Evolutionary conservation across 1,140 invertebrate species (phyloP), one percentile per base, ranked within the genome.

Genomic region (Drosophila eugracilis): DNA sequence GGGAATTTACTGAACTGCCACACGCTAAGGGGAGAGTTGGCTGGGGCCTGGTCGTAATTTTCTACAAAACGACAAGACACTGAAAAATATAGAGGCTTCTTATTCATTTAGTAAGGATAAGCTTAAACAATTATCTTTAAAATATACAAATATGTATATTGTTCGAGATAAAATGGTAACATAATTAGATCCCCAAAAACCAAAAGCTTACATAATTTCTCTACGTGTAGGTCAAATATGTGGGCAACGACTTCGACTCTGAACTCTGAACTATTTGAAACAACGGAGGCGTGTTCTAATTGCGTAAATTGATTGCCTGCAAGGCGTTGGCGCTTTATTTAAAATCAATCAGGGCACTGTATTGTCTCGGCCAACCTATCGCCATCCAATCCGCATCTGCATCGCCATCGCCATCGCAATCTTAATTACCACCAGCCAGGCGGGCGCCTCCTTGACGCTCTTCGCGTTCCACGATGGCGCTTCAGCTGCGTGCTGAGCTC

Each of bases 271-370:
- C 71, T 75, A 50, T 66, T 30, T 3, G 36, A 14, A 37, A 42
- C 30, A 26, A 14, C 21, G 15, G 14, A 26, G 67, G 66, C 37
- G 69, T 65, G 76, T 34, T 79, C 70, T 55, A 76, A 77, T 77
- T 81, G 77, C 83, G 58, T 86, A 86, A 85, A 77, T 85, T 85
- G 62, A 74, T 76, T 65, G 76, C 52, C 59, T 39, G 44, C 37
- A 22, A 59, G 36, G 36, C 32, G 54, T 39, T 62, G 36, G 48
- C 41, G 71, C 58, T 78, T 60, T 67, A 77, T 75, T 85, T 71
- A 37, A 84, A 84, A 76, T 72, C 80, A 85, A 86, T 86, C 81
- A 86, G 59, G 75, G 73, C 73, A 66, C 39, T 30, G 24, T 55
- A 76, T 69, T 52, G 37, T 52, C 53, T 42, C 22, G 34, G 22